Percentiles rank a stretch among this genome's conserved stretches.
Conservation (phyloP, 2,888 invertebrate species). For the Eupithecia dodoneata region DNA sequence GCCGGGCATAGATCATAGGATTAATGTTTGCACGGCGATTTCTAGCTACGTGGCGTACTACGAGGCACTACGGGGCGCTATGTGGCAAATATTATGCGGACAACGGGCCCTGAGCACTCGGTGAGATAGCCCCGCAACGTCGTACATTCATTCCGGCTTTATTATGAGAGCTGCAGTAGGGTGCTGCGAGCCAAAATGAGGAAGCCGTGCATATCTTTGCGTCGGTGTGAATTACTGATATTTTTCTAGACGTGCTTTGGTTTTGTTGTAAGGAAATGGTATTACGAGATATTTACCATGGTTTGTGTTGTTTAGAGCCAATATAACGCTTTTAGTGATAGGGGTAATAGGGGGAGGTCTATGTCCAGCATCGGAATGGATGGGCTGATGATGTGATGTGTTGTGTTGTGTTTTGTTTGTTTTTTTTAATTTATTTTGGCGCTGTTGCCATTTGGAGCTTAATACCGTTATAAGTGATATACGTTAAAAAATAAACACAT, state of each 20-base stretch:
- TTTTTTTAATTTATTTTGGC: too few relatives aligned
- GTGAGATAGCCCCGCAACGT: slow-evolving; percentile 31
- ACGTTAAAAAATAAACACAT: too few relatives aligned
- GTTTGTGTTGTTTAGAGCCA: background rate
- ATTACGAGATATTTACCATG: background rate
- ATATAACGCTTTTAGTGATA: background rate
- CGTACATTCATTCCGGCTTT: slow-evolving; percentile 30
- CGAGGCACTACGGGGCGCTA: background rate
- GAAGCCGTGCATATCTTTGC: slow-evolving; percentile 11
- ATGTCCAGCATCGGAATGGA: too few relatives aligned
- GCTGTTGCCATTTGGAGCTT: background rate
- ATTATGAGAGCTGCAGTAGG: slow-evolving; percentile 34
- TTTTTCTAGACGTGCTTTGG: slow-evolving; percentile 4
- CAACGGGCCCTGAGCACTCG: slow-evolving; percentile 41
- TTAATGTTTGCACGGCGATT: slow-evolving; percentile 53
- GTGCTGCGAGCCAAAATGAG: slow-evolving; percentile 19
- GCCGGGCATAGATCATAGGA: slow-evolving; percentile 52
- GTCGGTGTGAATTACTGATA: background rate
- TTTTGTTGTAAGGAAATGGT: background rate
- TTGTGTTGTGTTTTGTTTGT: too few relatives aligned
- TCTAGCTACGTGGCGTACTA: slow-evolving; percentile 43
- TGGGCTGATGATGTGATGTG: background rate
- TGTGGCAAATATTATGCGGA: slow-evolving; percentile 45
- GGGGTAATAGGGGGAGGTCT: too few relatives aligned
- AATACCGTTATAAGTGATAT: background rate